phyloP scores from a whole-genome alignment of 2,797 vertebrate genomes.

The Tenualosa ilisha region DNA sequence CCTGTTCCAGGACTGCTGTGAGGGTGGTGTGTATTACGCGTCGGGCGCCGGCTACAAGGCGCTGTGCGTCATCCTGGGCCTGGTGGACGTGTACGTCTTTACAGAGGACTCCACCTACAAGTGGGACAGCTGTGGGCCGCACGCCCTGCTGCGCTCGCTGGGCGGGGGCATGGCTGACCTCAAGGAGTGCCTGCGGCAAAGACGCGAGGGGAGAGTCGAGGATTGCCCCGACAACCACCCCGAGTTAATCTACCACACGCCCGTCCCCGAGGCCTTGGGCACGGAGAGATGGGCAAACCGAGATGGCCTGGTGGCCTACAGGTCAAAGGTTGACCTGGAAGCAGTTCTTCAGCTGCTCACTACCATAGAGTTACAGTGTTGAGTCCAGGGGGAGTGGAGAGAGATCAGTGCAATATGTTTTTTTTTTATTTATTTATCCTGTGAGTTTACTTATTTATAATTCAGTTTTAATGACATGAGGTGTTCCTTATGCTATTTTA shows the following conservation, averaged over 20 bases:
- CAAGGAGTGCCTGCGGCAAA: slow-evolving; percentile 55
- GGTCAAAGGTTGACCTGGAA: slow-evolving; percentile 60
- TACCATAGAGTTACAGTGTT: not conserved
- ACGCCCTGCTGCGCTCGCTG: slow-evolving; percentile 66
- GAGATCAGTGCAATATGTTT: slow-evolving; percentile 1
- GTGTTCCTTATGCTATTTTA: slow-evolving; percentile 9
- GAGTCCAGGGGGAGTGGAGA: too few relatives aligned
- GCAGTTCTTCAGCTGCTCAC: slow-evolving; percentile 55
- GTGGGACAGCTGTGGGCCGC: slow-evolving; percentile 69
- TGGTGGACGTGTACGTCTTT: slow-evolving; percentile 68
- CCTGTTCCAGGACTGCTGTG: slow-evolving; percentile 49
- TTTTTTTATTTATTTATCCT: not conserved
- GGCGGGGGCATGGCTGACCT: slow-evolving; percentile 67
- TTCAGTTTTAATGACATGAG: not conserved
- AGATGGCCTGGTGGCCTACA: slow-evolving; percentile 67
- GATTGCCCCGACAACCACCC: too few relatives aligned
- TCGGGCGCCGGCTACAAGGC: slow-evolving; percentile 71
- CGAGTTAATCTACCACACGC: slow-evolving; percentile 62
- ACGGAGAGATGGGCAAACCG: slow-evolving; percentile 67
- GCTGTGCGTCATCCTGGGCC: slow-evolving; percentile 66
- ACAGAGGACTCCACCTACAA: slow-evolving; percentile 71
- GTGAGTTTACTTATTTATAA: not conserved
- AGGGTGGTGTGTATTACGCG: slow-evolving; percentile 53
- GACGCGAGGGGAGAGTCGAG: slow-evolving; percentile 18
- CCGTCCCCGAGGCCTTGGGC: slow-evolving; percentile 51